Evolutionary conservation across 2,888 invertebrate genomes (phyloP).

Genomic region (Cheilosia variabilis): DNA sequence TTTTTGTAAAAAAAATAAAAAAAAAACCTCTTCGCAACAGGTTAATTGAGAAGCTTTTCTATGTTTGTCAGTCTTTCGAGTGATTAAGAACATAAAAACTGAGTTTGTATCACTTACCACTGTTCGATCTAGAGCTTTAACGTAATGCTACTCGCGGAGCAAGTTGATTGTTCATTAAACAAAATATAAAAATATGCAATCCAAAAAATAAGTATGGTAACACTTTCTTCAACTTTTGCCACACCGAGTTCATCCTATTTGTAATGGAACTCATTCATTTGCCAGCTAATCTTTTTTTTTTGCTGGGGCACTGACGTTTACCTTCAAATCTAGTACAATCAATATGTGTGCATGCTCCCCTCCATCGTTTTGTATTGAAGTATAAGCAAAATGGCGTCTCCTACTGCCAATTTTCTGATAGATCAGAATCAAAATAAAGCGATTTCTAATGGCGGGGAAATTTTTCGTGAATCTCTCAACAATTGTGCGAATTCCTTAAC

Average conservation of each 20-base stretch:
- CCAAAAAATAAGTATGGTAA: conserved; percentile 32
- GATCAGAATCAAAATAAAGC: conserved; percentile 84
- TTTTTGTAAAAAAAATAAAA: too few relatives aligned
- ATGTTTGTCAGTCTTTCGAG: too few relatives aligned
- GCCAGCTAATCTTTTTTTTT: conserved; percentile 54
- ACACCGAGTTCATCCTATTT: conserved; percentile 25
- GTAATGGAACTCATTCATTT: conserved; percentile 25
- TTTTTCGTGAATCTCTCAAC: conserved; percentile 77
- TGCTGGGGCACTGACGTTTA: conserved; percentile 52
- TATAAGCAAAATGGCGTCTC: conserved; percentile 81
- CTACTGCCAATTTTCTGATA: conserved; percentile 83
- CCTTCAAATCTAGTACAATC: conserved; percentile 61
- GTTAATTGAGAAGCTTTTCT: too few relatives aligned
- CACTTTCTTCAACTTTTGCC: background rate
- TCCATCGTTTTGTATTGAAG: conserved; percentile 66
- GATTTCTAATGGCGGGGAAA: conserved; percentile 80
- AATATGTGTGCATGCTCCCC: conserved; percentile 52
- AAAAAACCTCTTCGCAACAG: too few relatives aligned
- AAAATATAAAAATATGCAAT: too few relatives aligned
- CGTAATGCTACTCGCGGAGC: too few relatives aligned
- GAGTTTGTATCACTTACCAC: too few relatives aligned
- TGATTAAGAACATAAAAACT: too few relatives aligned
- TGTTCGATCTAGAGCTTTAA: too few relatives aligned
- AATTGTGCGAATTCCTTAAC: conserved; percentile 74
- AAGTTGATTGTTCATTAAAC: too few relatives aligned